These are phyloP conservation scores for Alviniconcha marisindica DNA, from an alignment of 1,140 invertebrate species.

Conservation along the genomic window DNA sequence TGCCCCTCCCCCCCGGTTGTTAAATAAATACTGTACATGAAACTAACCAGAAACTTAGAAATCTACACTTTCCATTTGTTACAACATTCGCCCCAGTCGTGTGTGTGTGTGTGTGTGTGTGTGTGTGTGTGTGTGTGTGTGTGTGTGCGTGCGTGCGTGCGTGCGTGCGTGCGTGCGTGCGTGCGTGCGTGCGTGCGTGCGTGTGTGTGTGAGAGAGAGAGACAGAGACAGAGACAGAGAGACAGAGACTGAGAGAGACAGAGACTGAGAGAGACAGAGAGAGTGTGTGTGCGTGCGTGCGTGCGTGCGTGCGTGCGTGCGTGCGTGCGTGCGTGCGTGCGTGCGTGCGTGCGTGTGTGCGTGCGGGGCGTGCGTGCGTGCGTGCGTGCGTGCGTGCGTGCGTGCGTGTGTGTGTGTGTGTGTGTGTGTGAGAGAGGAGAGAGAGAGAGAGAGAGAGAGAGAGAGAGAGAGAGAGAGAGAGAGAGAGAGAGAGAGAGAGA, in stretches of 20 bases:
- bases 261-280: constrained; percentile 1
- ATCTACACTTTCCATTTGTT: too few species aligned
- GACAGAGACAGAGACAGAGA: constrained; percentile 21
- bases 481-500: not conserved
- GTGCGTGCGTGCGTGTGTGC: constrained; percentile 28
- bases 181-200: not conserved
- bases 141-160: not conserved
- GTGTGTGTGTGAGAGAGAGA: not conserved
- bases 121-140: constrained; percentile 12
- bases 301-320: constrained; percentile 26
- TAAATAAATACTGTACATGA: too few species aligned
- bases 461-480: not conserved
- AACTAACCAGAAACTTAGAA: too few species aligned
- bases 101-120: not conserved
- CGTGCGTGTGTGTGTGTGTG: not conserved
- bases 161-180: not conserved
- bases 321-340: constrained; percentile 19
- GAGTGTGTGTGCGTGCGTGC: constrained; percentile 10
- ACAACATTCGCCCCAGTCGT: too few species aligned
- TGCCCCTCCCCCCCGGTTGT: too few species aligned
- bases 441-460: not conserved
- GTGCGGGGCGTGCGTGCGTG: not conserved
- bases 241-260: not conserved
- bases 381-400: constrained; percentile 9
- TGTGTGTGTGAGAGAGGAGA: not conserved